These are phyloP conservation scores for Agraylea sexmaculata DNA, from an alignment of 1,140 invertebrate genomes.

Conservation along the genomic window DNA sequence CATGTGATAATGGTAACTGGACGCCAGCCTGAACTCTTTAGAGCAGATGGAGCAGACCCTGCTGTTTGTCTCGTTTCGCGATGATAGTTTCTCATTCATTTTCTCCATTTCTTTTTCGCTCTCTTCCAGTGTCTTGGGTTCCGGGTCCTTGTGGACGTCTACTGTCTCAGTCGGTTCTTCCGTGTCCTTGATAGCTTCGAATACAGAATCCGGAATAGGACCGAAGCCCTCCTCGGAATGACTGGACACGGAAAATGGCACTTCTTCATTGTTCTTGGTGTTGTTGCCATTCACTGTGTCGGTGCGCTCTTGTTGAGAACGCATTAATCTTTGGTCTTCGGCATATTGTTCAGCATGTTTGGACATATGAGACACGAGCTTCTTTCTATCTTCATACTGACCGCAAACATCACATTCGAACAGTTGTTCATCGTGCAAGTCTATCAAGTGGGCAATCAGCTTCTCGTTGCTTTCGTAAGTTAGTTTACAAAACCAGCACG, in stretches of 20 bases:
- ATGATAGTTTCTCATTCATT: slow-evolving; percentile 16
- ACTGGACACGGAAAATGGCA: slow-evolving; percentile 27
- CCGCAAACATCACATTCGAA: slow-evolving; percentile 30
- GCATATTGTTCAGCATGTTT: slow-evolving; percentile 23
- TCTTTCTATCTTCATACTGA: slow-evolving; percentile 23
- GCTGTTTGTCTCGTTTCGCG: slow-evolving; percentile 28
- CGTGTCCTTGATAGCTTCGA: slow-evolving; percentile 28
- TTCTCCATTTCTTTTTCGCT: slow-evolving; percentile 18
- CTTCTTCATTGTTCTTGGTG: slow-evolving; percentile 11
- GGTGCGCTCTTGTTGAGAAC: background rate
- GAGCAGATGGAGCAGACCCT: slow-evolving; percentile 24
- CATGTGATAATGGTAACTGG: slow-evolving; percentile 21
- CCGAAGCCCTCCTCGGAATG: slow-evolving; percentile 25
- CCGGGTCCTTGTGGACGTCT: slow-evolving; percentile 8
- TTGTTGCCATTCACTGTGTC: background rate
- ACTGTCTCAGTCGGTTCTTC: slow-evolving; percentile 22
- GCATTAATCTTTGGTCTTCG: background rate
- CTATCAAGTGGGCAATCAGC: slow-evolving; percentile 23
- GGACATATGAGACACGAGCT: slow-evolving; percentile 28
- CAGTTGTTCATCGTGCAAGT: slow-evolving; percentile 23
- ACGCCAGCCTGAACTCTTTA: slow-evolving; percentile 17
- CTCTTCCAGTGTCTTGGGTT: slow-evolving; percentile 20
- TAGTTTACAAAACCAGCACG: slow-evolving; percentile 24
- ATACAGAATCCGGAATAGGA: slow-evolving; percentile 27
- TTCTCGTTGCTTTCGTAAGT: slow-evolving; percentile 8